phyloP scores from a whole-genome alignment of 2,797 vertebrate genomes.

The Petrocephalus schoutedeni region DNA sequence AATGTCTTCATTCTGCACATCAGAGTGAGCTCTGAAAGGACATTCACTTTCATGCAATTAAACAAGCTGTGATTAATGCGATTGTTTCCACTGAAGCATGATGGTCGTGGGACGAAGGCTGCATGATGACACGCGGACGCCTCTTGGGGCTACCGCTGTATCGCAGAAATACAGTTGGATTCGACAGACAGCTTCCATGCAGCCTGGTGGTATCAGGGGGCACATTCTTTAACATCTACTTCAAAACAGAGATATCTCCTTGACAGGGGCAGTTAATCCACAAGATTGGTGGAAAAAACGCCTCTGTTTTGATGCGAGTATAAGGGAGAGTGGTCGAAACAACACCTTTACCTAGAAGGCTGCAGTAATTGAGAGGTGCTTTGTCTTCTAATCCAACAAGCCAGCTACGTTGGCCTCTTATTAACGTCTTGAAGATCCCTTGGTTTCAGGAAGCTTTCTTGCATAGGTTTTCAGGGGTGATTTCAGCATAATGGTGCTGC shows the following conservation, averaged over 20 bases:
- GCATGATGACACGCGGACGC: neutral
- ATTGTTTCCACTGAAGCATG: neutral
- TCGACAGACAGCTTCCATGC: conserved; percentile 5
- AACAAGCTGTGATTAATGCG: neutral
- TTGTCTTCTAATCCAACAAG: conserved; percentile 3
- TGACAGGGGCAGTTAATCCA: conserved; percentile 19
- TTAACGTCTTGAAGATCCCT: neutral
- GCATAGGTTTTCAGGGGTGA: neutral
- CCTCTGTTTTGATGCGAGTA: neutral
- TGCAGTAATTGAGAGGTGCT: neutral
- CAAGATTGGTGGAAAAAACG: neutral
- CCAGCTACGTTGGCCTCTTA: neutral
- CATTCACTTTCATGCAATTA: conserved; percentile 3
- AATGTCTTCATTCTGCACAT: conserved; percentile 15
- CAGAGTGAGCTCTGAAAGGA: neutral
- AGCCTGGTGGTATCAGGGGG: neutral
- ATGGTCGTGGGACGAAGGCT: neutral
- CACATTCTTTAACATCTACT: neutral
- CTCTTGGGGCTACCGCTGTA: neutral
- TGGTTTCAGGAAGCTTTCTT: neutral
- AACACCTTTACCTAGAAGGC: neutral
- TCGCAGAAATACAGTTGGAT: conserved; percentile 10
- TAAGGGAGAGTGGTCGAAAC: neutral
- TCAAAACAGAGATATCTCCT: neutral
- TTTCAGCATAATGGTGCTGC: neutral